These are phyloP conservation scores for Folsomia manolachei DNA, from an alignment of 2,888 invertebrate genomes.

Conservation along the genomic window DNA sequence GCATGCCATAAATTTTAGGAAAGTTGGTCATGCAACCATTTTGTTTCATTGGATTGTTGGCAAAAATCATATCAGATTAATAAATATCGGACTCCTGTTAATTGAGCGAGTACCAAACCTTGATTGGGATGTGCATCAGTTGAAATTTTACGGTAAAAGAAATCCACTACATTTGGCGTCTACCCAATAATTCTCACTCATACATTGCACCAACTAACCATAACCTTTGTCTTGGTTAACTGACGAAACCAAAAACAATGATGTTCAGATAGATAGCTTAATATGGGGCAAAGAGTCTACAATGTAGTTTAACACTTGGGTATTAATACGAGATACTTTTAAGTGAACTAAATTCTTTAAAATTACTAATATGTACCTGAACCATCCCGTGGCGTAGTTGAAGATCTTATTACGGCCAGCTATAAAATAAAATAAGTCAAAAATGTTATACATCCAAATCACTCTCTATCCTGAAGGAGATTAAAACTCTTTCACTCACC, in stretches of 20 bases:
- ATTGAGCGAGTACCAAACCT: no score
- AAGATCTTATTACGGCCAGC: slow-evolving; percentile 51
- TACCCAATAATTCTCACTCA: no score
- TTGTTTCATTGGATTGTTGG: background rate
- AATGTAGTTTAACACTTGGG: background rate
- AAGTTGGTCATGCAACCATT: background rate
- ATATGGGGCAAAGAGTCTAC: background rate
- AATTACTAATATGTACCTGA: slow-evolving; percentile 43
- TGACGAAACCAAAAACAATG: background rate
- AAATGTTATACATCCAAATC: no score
- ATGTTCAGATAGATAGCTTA: no score
- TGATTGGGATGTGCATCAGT: no score
- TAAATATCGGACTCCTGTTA: no score
- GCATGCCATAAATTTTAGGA: background rate
- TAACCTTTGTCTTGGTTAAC: background rate
- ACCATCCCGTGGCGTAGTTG: slow-evolving; percentile 51
- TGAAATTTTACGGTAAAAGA: no score
- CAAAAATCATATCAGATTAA: background rate
- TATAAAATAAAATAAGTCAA: slow-evolving; percentile 23
- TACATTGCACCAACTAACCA: background rate
- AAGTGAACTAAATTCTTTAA: background rate
- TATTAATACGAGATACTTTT: background rate
- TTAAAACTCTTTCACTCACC: background rate
- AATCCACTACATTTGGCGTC: no score
- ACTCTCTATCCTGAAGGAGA: no score